These are phyloP conservation scores for Acrocephalus arundinaceus DNA, from an alignment of 2,113 vertebrate species.

Conservation along the genomic window DNA sequence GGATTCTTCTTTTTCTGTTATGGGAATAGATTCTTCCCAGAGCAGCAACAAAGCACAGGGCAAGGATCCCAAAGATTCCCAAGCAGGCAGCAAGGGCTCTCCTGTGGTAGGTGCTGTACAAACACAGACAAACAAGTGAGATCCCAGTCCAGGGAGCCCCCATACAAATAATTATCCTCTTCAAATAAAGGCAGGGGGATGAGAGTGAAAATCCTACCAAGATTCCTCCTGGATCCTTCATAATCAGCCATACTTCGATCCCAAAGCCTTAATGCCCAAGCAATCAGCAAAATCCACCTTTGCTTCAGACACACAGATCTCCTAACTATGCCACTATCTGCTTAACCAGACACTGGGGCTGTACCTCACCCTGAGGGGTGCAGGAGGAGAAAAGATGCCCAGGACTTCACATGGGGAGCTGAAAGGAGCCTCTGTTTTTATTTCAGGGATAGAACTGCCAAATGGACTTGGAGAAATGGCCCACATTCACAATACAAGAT, in stretches of 20 bases:
- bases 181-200: background rate
- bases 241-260: background rate
- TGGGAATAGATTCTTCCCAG: background rate
- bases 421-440: background rate
- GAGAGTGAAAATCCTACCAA: background rate
- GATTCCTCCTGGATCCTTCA: background rate
- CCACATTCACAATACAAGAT: fast-evolving
- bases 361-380: background rate
- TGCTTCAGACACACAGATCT: background rate
- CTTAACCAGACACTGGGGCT: background rate
- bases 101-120: background rate
- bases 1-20: background rate
- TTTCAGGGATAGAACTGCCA: background rate
- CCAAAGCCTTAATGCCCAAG: background rate
- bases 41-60: background rate
- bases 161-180: background rate
- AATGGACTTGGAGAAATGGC: background rate
- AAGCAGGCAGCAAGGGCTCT: background rate
- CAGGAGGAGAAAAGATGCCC: background rate
- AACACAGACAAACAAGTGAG: background rate
- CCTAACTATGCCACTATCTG: background rate
- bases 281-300: background rate
- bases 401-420: background rate
- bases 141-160: background rate
- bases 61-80: background rate